These are phyloP conservation scores for Triplophysa rosa DNA, from an alignment of 2,113 vertebrate genomes.

Conservation along the genomic window DNA sequence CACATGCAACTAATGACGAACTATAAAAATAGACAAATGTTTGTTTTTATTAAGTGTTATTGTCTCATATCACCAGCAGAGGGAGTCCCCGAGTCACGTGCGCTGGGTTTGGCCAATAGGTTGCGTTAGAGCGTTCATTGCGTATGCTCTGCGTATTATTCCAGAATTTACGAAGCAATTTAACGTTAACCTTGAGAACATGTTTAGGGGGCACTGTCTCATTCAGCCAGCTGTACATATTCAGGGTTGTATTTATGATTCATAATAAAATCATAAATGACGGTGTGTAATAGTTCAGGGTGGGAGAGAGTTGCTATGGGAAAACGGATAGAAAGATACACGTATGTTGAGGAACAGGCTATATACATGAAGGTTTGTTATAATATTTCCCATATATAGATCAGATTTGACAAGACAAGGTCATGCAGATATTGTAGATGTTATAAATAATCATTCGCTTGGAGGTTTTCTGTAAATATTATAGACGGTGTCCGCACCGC, in stretches of 20 bases:
- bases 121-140: neutral
- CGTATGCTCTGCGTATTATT: neutral
- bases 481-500: neutral
- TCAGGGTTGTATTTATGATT: slow-evolving; percentile 12
- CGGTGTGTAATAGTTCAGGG: neutral
- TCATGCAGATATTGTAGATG: slow-evolving; percentile 37
- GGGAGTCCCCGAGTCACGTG: slow-evolving; percentile 5
- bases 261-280: slow-evolving; percentile 1
- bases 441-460: neutral
- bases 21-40: neutral
- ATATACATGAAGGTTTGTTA: slow-evolving; percentile 56
- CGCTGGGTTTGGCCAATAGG: slow-evolving; percentile 3
- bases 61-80: neutral
- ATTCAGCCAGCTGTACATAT: slow-evolving; percentile 16
- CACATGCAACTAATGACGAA: slow-evolving; percentile 5
- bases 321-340: slow-evolving; percentile 49
- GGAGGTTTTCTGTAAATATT: neutral
- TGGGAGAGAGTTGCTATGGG: slow-evolving; percentile 39
- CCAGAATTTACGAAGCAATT: slow-evolving; percentile 5
- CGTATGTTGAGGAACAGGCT: slow-evolving; percentile 57
- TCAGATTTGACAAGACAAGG: slow-evolving; percentile 53
- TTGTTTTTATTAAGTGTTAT: neutral
- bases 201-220: slow-evolving; percentile 26
- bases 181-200: slow-evolving; percentile 12
- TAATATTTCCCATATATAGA: slow-evolving; percentile 63